Evolutionary conservation across 2,113 vertebrate genomes (phyloP), one percentile per base, ranked within the genome.

Genomic region (Probosciger aterrimus): DNA sequence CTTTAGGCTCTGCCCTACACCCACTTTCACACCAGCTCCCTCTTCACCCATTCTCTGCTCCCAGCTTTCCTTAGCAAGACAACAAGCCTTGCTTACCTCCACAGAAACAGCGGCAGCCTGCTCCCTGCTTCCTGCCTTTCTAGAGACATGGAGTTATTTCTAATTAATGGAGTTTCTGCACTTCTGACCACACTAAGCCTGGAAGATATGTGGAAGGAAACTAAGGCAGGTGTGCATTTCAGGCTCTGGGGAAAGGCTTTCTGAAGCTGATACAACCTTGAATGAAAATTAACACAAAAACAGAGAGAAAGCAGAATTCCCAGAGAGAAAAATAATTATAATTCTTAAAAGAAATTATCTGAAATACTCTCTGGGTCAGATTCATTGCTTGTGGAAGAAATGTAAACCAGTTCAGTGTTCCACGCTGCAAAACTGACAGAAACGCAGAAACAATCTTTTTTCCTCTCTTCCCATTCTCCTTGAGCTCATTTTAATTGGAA

Each of bases 401-500:
- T 7, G 24, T 27, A 33, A 84, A 59, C 30, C 31, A 64, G 18
- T 6, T 8, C n/a, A 14, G 1, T 1, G 2, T 50, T 49, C 17
- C 50, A 14, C 4, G 1, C 82, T 24, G 12, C 39, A 37, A 22
- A 1, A 49, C 28, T 17, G 20, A 50, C 62, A 74, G 28, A 50
- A 90, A 82, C 0, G 4, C 39, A 23, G 44, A 30, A 50, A 33
- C 13, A 75, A 13, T 9, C 1, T 18, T 24, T 31, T 39, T 69
- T 35, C 7, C 16, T 6, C 46, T 30, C 2, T 24, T 50, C 52
- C 46, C 46, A 12, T 75, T 88, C 92, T 88, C 88, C 92, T 96
- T 83, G 82, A 74, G 86, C 94, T 91, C 76, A 75, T 94, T 96
- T 91, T 62, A 49, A 55, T 9, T 94, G 91, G 92, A 95, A 55